A percentile compares a stretch with the other conserved stretches of the same genome.
Evolutionary conservation across 2,113 vertebrate genomes (phyloP).

Genomic region (Physeter macrocephalus): DNA sequence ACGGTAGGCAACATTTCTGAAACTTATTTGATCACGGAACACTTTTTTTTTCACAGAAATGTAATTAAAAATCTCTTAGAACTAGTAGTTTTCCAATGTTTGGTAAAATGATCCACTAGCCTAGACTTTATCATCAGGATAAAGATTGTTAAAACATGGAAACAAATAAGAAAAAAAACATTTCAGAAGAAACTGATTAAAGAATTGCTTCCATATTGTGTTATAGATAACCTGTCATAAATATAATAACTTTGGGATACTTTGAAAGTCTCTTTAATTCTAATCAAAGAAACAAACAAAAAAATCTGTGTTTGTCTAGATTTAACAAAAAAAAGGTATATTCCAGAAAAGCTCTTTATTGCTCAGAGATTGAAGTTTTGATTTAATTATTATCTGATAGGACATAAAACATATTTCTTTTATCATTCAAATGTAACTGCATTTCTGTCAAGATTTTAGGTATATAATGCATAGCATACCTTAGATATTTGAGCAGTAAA

Average conservation of each 20-base stretch:
- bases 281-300: neutral
- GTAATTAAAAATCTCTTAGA: neutral
- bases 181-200: neutral
- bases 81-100: neutral
- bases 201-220: neutral
- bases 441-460: neutral
- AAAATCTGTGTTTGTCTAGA: neutral
- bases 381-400: neutral
- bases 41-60: neutral
- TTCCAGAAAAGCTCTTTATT: neutral
- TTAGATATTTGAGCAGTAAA: neutral
- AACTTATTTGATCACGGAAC: neutral
- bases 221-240: neutral
- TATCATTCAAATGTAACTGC: neutral
- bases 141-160: neutral
- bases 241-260: neutral
- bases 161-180: neutral
- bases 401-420: neutral
- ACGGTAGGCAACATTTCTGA: neutral
- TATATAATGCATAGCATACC: neutral
- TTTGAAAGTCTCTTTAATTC: neutral
- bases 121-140: neutral
- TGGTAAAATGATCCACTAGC: neutral
- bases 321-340: neutral
- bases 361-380: neutral